phyloP scores from a whole-genome alignment of 2,797 vertebrate species.

The Limnodromus scolopaceus region DNA sequence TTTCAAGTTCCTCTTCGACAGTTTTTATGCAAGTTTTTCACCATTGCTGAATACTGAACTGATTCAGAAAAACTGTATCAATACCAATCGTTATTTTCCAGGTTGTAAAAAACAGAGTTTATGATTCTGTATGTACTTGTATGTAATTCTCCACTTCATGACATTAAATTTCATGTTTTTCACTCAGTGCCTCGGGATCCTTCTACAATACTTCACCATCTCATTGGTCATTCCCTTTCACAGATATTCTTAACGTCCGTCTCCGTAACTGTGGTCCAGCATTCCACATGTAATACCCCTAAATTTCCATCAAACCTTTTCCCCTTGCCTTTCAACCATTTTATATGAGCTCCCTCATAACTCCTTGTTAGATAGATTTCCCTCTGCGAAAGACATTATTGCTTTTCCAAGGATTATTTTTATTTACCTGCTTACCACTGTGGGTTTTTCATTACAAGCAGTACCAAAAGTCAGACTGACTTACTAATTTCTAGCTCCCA shows the following conservation, averaged over 20 bases:
- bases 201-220: not conserved
- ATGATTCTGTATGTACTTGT: not conserved
- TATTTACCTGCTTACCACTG: not conserved
- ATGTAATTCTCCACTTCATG: not conserved
- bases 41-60: not conserved
- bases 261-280: not conserved
- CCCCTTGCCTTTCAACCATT: not conserved
- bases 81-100: not conserved
- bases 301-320: not conserved
- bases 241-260: not conserved
- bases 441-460: not conserved
- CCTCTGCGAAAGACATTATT: not conserved
- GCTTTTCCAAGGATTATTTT: not conserved
- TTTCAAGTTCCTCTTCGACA: not conserved
- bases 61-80: not conserved
- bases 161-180: not conserved
- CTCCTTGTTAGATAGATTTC: not conserved
- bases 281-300: not conserved
- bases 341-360: fast-evolving
- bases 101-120: not conserved
- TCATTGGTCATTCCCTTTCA: not conserved
- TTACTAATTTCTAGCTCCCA: not conserved
- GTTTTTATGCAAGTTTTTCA: not conserved
- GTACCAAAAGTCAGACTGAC: not conserved
- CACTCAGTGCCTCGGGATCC: not conserved